These are phyloP conservation scores for Xyrauchen texanus DNA, from an alignment of 2,113 vertebrate genomes.

Conservation along the genomic window DNA sequence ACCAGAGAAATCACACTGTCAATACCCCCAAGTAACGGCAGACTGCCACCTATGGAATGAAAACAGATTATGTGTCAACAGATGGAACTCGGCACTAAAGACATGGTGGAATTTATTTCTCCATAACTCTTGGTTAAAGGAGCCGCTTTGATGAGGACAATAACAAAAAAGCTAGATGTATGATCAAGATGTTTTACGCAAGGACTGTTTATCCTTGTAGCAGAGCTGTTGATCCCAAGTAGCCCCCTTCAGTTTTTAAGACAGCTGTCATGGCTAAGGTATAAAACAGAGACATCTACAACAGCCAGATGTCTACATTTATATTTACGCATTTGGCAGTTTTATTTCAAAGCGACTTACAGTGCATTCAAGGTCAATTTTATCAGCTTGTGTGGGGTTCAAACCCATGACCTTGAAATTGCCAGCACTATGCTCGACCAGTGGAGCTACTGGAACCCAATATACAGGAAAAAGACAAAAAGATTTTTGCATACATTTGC, in stretches of 20 bases:
- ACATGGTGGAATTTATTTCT: conserved; percentile 26
- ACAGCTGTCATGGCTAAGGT: not conserved
- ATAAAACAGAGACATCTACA: not conserved
- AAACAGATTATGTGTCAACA: conserved; percentile 9
- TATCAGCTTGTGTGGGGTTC: no score
- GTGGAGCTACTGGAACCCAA: no score
- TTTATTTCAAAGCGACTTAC: no score
- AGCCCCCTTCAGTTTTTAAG: not conserved
- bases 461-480: no score
- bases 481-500: no score
- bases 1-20: conserved; percentile 37
- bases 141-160: conserved; percentile 23
- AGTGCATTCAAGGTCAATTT: no score
- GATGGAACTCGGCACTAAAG: not conserved
- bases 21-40: conserved; percentile 25
- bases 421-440: no score
- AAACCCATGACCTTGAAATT: no score
- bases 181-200: not conserved
- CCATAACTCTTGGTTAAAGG: not conserved
- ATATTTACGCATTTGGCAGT: no score
- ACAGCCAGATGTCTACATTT: not conserved
- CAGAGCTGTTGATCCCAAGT: not conserved
- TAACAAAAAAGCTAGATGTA: conserved; percentile 2
- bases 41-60: conserved; percentile 24
- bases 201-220: not conserved